Percentiles rank a stretch among this genome's conserved stretches.
These are phyloP conservation scores for Caenorhabditis brenneri DNA, from an alignment of 1,140 invertebrate species.

Conservation along the genomic window DNA sequence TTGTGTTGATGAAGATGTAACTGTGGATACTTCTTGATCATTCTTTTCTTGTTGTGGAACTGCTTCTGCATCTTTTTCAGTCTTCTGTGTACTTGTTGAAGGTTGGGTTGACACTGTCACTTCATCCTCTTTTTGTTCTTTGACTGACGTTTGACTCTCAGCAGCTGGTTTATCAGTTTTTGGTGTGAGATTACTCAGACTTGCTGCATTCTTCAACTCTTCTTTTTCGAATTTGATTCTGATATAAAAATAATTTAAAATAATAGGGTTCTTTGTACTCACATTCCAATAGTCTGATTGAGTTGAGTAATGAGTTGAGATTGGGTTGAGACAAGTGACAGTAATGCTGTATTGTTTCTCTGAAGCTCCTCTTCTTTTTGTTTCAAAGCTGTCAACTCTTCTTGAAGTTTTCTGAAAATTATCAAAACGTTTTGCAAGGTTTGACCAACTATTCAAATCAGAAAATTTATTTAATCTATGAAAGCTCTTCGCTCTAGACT, in stretches of 20 bases:
- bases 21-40: neutral
- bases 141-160: neutral
- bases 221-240: conserved; percentile 16
- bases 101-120: neutral
- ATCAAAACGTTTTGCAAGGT: neutral
- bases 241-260: neutral
- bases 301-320: neutral
- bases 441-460: no score
- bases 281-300: conserved; percentile 34
- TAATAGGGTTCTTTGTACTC: neutral
- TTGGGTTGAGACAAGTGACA: neutral
- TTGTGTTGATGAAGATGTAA: neutral
- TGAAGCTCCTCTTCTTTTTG: neutral
- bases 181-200: neutral
- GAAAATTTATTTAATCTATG: no score
- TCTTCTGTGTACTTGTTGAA: neutral
- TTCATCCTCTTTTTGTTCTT: neutral
- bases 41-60: neutral
- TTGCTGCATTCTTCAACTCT: neutral
- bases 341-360: neutral
- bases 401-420: conserved; percentile 29
- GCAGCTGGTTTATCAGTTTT: neutral
- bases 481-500: neutral
- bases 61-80: neutral
- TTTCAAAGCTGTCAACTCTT: neutral